These are phyloP conservation scores for Heterocephalus glaber DNA, from an alignment of 2,113 vertebrate species.

Conservation along the genomic window DNA sequence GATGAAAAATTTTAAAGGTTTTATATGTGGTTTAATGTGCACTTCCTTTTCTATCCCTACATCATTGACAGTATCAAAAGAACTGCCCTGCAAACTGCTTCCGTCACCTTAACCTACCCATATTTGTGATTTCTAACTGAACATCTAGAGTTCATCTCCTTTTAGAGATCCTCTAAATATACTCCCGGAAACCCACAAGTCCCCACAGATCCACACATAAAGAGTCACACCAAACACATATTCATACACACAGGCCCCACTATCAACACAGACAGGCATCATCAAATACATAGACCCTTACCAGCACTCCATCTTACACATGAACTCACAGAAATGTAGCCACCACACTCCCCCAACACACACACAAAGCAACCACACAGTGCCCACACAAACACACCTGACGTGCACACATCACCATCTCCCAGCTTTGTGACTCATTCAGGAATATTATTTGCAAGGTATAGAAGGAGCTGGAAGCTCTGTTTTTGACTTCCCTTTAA, in stretches of 20 bases:
- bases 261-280: neutral
- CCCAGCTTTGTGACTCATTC: neutral
- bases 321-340: neutral
- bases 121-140: neutral
- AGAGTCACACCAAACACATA: neutral
- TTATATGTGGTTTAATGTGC: neutral
- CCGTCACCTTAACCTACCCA: too few relatives aligned
- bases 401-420: neutral
- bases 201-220: neutral
- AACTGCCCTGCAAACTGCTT: neutral
- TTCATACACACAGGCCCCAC: neutral
- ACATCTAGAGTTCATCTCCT: neutral
- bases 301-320: neutral
- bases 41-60: neutral
- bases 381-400: neutral
- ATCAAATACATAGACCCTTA: neutral
- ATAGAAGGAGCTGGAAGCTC: neutral
- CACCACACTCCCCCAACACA: neutral
- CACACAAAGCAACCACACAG: neutral
- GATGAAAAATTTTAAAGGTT: neutral
- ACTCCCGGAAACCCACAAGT: neutral
- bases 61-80: neutral
- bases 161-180: neutral
- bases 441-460: neutral
- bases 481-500: neutral